These are phyloP conservation scores for Diaphora mendica DNA, from an alignment of 2,888 invertebrate species.

Conservation along the genomic window DNA sequence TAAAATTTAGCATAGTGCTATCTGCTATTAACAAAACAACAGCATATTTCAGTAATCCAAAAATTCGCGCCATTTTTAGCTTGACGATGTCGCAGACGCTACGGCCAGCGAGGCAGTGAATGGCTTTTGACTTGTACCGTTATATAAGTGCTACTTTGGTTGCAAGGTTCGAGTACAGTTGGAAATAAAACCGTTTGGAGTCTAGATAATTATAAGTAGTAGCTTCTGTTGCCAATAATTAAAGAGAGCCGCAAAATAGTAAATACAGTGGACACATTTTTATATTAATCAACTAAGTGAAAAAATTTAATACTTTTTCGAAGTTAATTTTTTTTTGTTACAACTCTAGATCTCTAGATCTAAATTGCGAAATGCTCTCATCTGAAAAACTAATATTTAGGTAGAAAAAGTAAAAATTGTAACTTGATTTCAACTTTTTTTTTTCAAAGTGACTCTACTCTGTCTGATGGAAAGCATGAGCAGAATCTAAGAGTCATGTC, in stretches of 20 bases:
- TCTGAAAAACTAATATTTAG: no score
- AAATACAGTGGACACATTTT: no score
- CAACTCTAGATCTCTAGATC: no score
- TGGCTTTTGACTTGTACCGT: conserved; percentile 4
- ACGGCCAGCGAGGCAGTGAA: conserved; percentile 6
- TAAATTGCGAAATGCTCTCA: no score
- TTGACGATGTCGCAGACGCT: neutral
- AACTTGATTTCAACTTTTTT: neutral
- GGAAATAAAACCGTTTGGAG: conserved; percentile 16
- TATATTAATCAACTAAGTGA: no score
- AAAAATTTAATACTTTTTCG: no score
- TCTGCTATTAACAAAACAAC: conserved; percentile 82
- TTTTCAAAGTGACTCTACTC: no score
- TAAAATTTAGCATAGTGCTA: conserved; percentile 83
- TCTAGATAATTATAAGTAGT: neutral
- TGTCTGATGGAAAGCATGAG: no score
- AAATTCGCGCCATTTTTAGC: conserved; percentile 60
- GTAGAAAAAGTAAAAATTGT: neutral
- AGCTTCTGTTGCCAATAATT: no score
- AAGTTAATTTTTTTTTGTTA: no score
- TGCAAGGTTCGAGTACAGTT: conserved; percentile 35
- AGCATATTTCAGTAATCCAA: conserved; percentile 72
- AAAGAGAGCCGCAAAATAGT: no score
- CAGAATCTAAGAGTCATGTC: no score
- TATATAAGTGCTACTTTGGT: conserved; percentile 2